These are phyloP conservation scores for Spialia ferax DNA, from an alignment of 2,888 invertebrate genomes.

Conservation along the genomic window DNA sequence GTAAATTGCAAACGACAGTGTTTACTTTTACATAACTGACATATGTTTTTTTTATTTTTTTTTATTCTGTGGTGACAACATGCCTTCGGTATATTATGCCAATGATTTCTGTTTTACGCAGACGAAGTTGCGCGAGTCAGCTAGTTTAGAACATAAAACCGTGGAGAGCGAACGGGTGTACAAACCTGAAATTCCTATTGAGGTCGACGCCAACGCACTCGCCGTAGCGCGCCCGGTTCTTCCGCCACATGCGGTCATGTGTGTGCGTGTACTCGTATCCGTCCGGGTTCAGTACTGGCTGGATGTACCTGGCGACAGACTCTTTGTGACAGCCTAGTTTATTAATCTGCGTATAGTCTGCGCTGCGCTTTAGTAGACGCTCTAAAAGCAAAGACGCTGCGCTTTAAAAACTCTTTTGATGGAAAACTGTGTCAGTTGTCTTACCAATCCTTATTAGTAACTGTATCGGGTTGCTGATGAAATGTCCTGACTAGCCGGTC, in stretches of 20 bases:
- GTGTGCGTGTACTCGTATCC: slow-evolving; percentile 96
- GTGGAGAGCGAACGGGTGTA: background rate
- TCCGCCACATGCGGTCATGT: slow-evolving; percentile 94
- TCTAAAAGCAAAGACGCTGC: too few relatives aligned
- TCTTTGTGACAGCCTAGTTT: background rate
- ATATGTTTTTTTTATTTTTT: too few relatives aligned
- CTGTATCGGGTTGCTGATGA: slow-evolving; percentile 87
- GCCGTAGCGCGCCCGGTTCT: slow-evolving; percentile 89
- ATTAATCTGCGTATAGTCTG: too few relatives aligned
- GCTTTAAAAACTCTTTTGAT: too few relatives aligned
- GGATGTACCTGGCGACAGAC: slow-evolving; percentile 83
- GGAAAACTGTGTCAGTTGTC: slow-evolving; percentile 63
- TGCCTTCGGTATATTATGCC: too few relatives aligned
- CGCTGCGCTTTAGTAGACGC: too few relatives aligned
- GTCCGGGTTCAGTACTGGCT: slow-evolving; percentile 93
- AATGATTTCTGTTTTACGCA: too few relatives aligned
- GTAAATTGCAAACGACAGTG: too few relatives aligned
- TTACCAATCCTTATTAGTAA: slow-evolving; percentile 94
- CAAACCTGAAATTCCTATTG: slow-evolving; percentile 93
- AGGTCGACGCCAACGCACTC: slow-evolving; percentile 93
- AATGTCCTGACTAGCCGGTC: slow-evolving; percentile 90
- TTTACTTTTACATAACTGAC: too few relatives aligned
- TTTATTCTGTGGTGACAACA: too few relatives aligned
- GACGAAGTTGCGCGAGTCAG: too few relatives aligned
- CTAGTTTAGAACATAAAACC: background rate